Evolutionary conservation across 2,888 invertebrate species (phyloP).

Genomic region (Tinea semifulvella): DNA sequence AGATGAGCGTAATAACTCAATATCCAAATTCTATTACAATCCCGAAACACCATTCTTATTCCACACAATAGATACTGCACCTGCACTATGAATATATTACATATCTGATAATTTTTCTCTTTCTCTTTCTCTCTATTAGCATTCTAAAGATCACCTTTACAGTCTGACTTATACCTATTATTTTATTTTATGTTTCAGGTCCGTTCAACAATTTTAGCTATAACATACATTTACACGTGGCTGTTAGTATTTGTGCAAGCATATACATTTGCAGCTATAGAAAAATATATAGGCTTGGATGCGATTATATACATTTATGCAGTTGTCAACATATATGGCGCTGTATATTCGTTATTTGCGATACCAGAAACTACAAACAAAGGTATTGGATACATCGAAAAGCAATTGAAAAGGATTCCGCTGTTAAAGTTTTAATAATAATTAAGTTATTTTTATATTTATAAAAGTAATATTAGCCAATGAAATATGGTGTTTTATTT

Average conservation of each 20-base stretch:
- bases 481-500: no score
- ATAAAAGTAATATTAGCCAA: no score
- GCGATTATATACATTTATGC: conserved; percentile 7
- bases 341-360: conserved; percentile 3
- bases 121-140: no score
- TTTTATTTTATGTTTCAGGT: conserved; percentile 4
- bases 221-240: conserved; percentile 1
- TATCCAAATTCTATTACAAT: no score
- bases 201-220: not conserved
- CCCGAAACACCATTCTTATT: no score
- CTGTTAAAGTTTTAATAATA: not conserved
- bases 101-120: no score
- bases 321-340: conserved; percentile 7
- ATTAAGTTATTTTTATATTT: no score
- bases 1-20: no score
- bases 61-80: no score
- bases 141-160: no score
- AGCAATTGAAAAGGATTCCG: not conserved
- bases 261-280: not conserved
- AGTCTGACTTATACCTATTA: no score
- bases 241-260: not conserved
- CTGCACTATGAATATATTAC: no score
- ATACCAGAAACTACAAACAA: conserved; percentile 9
- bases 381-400: not conserved
- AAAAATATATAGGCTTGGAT: conserved; percentile 6